phyloP scores from a whole-genome alignment of 2,888 invertebrate genomes.

The Drosophila subsilvestris region DNA sequence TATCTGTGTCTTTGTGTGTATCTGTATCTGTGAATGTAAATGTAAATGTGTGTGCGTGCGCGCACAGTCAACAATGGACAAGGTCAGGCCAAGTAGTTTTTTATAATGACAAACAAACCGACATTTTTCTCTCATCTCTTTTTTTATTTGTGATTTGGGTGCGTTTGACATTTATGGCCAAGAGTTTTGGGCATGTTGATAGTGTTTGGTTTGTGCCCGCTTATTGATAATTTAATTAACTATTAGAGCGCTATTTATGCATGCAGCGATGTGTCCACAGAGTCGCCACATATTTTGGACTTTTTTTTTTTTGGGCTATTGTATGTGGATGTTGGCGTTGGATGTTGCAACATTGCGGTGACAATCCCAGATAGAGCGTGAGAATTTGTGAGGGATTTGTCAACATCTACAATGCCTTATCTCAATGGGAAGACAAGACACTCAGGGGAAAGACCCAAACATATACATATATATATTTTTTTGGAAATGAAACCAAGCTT shows the following conservation, averaged over 20 bases:
- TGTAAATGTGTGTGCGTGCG: slow-evolving; percentile 34
- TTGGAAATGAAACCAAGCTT: background rate
- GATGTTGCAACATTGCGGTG: slow-evolving; percentile 20
- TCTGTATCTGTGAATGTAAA: slow-evolving; percentile 10
- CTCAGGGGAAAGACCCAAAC: slow-evolving; percentile 3
- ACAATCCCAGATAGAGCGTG: slow-evolving; percentile 26
- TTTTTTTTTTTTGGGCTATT: background rate
- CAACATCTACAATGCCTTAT: slow-evolving; percentile 8
- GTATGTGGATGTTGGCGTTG: background rate
- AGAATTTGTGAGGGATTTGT: slow-evolving; percentile 18
- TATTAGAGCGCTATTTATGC: slow-evolving; percentile 62
- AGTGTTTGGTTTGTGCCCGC: slow-evolving; percentile 36
- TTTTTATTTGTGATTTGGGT: slow-evolving; percentile 40
- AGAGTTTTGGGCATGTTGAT: slow-evolving; percentile 49
- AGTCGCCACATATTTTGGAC: slow-evolving; percentile 19
- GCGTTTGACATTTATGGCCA: slow-evolving; percentile 65
- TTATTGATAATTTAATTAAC: slow-evolving; percentile 72
- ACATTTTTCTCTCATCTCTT: slow-evolving; percentile 41
- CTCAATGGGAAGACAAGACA: slow-evolving; percentile 13
- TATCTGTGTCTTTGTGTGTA: slow-evolving; percentile 11
- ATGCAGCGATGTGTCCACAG: slow-evolving; percentile 35
- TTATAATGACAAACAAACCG: slow-evolving; percentile 69
- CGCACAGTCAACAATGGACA: slow-evolving; percentile 73
- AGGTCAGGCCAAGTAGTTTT: slow-evolving; percentile 73
- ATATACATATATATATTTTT: background rate